These are phyloP conservation scores for Malurus cyaneus DNA, from an alignment of 2,113 vertebrate genomes.

Conservation along the genomic window DNA sequence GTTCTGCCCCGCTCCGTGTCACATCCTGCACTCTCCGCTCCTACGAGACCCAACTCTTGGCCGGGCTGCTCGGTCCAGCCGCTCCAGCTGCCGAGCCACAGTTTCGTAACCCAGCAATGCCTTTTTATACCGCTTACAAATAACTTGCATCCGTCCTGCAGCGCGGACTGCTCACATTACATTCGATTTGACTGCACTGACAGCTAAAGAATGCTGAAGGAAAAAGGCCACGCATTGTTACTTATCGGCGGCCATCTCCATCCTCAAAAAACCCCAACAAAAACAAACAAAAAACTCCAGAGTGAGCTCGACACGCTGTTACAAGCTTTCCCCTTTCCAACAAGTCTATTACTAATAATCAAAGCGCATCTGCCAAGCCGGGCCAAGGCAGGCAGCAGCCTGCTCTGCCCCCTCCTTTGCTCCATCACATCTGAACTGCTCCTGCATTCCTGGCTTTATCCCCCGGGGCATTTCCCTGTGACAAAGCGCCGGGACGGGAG, in stretches of 20 bases:
- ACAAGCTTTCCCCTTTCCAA: neutral
- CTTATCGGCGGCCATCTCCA: neutral
- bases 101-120: neutral
- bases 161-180: accelerated
- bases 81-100: neutral
- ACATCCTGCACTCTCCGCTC: neutral
- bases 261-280: neutral
- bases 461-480: neutral
- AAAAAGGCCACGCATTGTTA: neutral
- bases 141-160: neutral
- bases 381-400: neutral
- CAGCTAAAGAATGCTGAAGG: neutral
- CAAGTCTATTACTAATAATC: neutral
- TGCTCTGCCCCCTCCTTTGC: neutral
- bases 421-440: neutral
- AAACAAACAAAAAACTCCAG: neutral
- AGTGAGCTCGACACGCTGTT: neutral
- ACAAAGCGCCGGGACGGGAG: neutral
- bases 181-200: neutral
- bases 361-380: neutral
- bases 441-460: neutral
- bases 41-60: accelerated
- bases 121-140: neutral
- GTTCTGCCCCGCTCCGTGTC: neutral
- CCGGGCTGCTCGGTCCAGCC: neutral